Conservation (phyloP, 1,140 invertebrate species). For the Drosophila malerkotliana region DNA sequence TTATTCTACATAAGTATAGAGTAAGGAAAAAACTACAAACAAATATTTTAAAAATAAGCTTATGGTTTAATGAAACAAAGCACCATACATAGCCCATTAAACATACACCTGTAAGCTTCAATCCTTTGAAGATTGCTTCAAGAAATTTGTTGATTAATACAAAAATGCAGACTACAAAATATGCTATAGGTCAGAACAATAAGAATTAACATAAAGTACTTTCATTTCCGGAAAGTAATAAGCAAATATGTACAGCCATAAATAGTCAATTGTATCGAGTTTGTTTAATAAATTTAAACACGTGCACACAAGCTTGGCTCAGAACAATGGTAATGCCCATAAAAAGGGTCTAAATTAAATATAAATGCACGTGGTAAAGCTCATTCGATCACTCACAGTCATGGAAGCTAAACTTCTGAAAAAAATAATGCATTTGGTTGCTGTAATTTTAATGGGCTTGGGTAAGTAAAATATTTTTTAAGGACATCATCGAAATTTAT, state of each 20-base stretch:
- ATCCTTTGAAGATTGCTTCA: too few species aligned
- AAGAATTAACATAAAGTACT: background rate
- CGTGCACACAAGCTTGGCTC: background rate
- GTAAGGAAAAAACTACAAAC: too few species aligned
- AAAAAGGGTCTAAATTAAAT: background rate
- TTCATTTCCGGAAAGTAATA: background rate
- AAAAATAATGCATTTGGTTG: background rate
- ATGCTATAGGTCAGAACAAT: background rate
- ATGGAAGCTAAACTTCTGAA: constrained; percentile 33
- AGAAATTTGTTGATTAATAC: background rate
- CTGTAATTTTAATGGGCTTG: constrained; percentile 18
- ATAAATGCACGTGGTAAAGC: constrained; percentile 3
- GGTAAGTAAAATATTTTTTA: constrained; percentile 11
- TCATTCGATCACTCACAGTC: background rate
- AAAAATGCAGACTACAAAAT: too few species aligned
- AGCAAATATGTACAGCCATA: background rate
- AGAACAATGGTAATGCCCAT: constrained; percentile 12
- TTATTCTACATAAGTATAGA: too few species aligned
- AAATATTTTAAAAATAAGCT: too few species aligned
- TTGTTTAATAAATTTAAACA: background rate
- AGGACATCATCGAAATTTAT: background rate
- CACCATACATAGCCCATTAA: too few species aligned
- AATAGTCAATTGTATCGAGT: constrained; percentile 12
- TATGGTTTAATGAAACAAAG: too few species aligned
- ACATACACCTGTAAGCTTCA: too few species aligned